Evolutionary conservation across 1,140 invertebrate genomes (phyloP).

Genomic region (Aphelenchoides fujianensis): DNA sequence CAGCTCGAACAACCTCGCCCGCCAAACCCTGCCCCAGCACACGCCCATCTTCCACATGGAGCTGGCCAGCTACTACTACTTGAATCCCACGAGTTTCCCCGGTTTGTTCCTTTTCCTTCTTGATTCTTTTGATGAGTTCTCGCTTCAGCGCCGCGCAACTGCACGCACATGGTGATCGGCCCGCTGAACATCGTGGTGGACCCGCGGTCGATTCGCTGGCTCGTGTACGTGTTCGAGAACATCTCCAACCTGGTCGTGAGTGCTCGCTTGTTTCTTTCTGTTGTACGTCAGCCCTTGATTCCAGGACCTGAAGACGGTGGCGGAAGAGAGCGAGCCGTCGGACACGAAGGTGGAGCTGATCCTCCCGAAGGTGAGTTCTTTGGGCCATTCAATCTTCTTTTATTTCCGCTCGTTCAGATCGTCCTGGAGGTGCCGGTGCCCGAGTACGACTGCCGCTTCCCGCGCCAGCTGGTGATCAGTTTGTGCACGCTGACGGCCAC

Average conservation of each 20-base stretch:
- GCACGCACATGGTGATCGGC: conserved; percentile 48
- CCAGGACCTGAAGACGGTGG: conserved; percentile 23
- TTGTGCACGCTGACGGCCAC: conserved; percentile 37
- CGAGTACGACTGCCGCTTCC: conserved; percentile 36
- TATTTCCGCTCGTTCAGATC: conserved; percentile 18
- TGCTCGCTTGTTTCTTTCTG: conserved; percentile 19
- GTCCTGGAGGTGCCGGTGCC: conserved; percentile 26
- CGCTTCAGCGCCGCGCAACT: conserved; percentile 43
- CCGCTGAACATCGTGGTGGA: conserved; percentile 53
- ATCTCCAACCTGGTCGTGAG: conserved; percentile 46
- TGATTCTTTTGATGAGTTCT: conserved; percentile 34
- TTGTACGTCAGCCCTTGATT: too few species aligned
- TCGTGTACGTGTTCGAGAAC: conserved; percentile 55
- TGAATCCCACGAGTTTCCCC: conserved; percentile 62
- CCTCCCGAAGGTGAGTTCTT: conserved; percentile 48
- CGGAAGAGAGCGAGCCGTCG: conserved; percentile 24
- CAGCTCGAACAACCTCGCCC: conserved; percentile 23
- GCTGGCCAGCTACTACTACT: conserved; percentile 94
- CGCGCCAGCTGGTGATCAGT: conserved; percentile 31
- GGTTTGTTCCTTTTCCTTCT: conserved; percentile 34
- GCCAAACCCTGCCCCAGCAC: conserved; percentile 26
- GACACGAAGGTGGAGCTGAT: conserved; percentile 46
- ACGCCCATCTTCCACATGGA: conserved; percentile 75
- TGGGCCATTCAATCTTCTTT: background rate
- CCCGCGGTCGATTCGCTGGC: conserved; percentile 53